A percentile compares a stretch with the other conserved stretches of the same genome.
Evolutionary conservation across 2,888 invertebrate species (phyloP).

Genomic region (Subacronicta megacephala): DNA sequence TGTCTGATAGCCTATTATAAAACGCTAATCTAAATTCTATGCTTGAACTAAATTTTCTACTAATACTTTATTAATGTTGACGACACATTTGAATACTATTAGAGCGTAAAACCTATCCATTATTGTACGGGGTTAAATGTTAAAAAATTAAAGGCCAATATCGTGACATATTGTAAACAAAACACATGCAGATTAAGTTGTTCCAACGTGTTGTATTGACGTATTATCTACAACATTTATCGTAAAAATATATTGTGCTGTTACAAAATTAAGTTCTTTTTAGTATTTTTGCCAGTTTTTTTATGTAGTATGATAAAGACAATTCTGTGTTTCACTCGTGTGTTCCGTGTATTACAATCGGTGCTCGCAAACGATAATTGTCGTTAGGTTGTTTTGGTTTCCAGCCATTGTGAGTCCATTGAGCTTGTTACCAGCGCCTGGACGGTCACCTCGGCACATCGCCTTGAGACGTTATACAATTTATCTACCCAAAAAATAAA

Average conservation of each 20-base stretch:
- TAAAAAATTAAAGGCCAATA: slow-evolving; percentile 7
- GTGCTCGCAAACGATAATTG: slow-evolving; percentile 63
- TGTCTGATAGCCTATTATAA: slow-evolving; percentile 5
- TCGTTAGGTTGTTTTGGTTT: slow-evolving; percentile 75
- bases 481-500: slow-evolving; percentile 6
- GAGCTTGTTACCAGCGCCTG: slow-evolving; percentile 62
- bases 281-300: slow-evolving; percentile 9
- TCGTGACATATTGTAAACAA: slow-evolving; percentile 24
- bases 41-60: not conserved
- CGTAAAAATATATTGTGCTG: slow-evolving; percentile 24
- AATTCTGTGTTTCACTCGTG: slow-evolving; percentile 14
- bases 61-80: not conserved
- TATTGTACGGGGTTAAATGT: not conserved
- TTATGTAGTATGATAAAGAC: not conserved
- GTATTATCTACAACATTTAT: slow-evolving; percentile 39
- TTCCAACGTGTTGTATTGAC: slow-evolving; percentile 29
- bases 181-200: slow-evolving; percentile 24
- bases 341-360: slow-evolving; percentile 55
- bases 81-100: not conserved
- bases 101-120: not conserved
- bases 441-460: slow-evolving; percentile 46
- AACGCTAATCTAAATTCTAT: not conserved
- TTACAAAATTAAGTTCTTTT: slow-evolving; percentile 24
- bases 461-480: slow-evolving; percentile 20
- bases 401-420: slow-evolving; percentile 71